Conservation (phyloP, 2,888 invertebrate genomes). For the Scaptomyza caliginosa region DNA sequence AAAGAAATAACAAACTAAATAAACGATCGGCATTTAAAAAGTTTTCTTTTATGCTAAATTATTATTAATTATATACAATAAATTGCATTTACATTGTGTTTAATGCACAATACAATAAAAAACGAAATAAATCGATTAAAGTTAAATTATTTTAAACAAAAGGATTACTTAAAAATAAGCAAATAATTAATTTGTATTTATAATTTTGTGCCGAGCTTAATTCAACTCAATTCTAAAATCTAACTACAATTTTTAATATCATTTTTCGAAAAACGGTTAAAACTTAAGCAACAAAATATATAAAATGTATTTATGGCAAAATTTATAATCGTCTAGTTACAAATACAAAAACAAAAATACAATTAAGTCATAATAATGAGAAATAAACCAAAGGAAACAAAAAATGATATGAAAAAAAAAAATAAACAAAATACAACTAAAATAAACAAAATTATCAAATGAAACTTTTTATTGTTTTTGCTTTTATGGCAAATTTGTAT, state of each 20-base stretch:
- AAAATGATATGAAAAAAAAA: constrained; percentile 13
- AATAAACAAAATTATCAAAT: constrained; percentile 25
- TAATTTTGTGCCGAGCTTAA: constrained; percentile 1
- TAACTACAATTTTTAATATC: neutral
- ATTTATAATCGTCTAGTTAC: constrained; percentile 75
- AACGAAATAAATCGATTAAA: neutral
- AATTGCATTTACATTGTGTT: constrained; percentile 1
- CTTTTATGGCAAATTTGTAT: neutral
- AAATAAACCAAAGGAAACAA: constrained; percentile 13
- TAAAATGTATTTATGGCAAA: constrained; percentile 45
- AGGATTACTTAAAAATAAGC: neutral
- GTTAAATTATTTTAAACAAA: neutral
- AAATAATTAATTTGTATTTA: neutral
- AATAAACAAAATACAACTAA: constrained; percentile 26
- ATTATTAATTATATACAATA: neutral
- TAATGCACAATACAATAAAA: neutral
- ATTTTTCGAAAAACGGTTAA: constrained; percentile 2
- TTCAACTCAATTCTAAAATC: neutral
- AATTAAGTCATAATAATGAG: constrained; percentile 16
- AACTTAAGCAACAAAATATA: constrained; percentile 5
- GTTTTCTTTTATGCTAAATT: neutral
- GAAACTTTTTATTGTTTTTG: neutral
- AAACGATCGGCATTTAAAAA: neutral
- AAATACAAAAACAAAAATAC: constrained; percentile 12
- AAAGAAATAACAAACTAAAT: constrained; percentile 24